Conservation (phyloP, 2,888 invertebrate species). For the Lumbricus terrestris region DNA sequence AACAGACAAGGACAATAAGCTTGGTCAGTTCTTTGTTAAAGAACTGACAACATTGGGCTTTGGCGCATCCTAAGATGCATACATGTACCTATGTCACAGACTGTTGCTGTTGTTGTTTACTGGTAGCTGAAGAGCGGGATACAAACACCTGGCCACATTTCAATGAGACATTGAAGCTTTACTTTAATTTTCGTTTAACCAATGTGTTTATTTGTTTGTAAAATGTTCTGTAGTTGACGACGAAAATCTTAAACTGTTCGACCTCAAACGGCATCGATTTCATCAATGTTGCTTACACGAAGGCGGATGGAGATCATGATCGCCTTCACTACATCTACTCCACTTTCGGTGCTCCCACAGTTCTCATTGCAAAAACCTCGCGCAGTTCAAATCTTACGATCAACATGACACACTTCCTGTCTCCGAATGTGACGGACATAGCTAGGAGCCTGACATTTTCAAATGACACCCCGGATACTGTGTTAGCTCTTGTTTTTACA, state of each 20-base stretch:
- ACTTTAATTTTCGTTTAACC: neutral
- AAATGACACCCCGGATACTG: constrained; percentile 62
- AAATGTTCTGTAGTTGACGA: neutral
- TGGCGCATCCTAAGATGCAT: too few species aligned
- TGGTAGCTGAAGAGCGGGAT: too few species aligned
- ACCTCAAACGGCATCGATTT: neutral
- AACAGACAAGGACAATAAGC: too few species aligned
- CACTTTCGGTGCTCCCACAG: constrained; percentile 67
- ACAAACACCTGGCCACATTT: neutral
- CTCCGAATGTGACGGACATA: constrained; percentile 33
- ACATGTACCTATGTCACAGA: too few species aligned
- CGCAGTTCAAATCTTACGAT: constrained; percentile 58
- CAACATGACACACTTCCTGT: constrained; percentile 61
- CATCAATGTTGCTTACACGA: constrained; percentile 21
- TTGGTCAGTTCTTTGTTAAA: too few species aligned
- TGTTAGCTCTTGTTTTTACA: constrained; percentile 67
- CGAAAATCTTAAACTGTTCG: neutral
- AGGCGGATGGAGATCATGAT: constrained; percentile 66
- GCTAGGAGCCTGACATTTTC: constrained; percentile 51
- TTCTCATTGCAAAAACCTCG: constrained; percentile 65
- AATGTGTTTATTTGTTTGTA: neutral
- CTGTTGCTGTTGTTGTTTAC: too few species aligned
- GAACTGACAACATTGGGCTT: too few species aligned
- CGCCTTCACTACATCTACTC: constrained; percentile 71
- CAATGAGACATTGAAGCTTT: neutral